Conservation (phyloP, 2,888 invertebrate genomes). For the Copidosoma aretas region DNA sequence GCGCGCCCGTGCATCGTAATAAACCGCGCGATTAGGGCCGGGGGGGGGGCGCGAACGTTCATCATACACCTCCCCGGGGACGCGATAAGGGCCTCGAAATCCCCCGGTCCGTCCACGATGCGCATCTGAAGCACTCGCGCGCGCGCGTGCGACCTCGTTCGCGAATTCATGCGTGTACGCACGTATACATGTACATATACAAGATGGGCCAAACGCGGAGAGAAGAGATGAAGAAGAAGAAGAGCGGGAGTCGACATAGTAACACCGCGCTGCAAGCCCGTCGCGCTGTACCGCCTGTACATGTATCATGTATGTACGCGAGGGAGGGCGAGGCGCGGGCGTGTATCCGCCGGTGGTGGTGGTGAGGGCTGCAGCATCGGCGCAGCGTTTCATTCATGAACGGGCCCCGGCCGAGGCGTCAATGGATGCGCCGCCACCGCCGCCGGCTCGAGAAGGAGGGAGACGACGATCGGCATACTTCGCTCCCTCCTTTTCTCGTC, state of each 20-base stretch:
- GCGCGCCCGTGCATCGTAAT: too few species aligned
- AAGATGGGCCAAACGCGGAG: neutral
- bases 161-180: too few species aligned
- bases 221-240: constrained; percentile 1
- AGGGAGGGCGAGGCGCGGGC: too few species aligned
- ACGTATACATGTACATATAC: neutral
- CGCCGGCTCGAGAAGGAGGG: neutral
- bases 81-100: neutral
- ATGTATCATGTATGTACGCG: too few species aligned
- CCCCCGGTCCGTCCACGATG: too few species aligned
- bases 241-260: neutral
- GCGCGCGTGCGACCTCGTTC: neutral
- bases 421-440: constrained; percentile 56
- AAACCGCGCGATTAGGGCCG: too few species aligned
- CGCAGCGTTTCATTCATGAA: constrained; percentile 58
- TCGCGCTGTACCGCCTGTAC: too few species aligned
- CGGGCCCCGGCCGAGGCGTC: constrained; percentile 51
- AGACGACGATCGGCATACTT: neutral
- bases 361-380: neutral
- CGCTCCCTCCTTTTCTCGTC: constrained; percentile 27
- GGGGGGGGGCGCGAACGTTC: too few species aligned
- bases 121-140: too few species aligned
- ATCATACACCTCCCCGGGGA: too few species aligned
- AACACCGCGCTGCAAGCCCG: too few species aligned
- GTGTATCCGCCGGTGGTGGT: neutral